phyloP scores from a whole-genome alignment of 2,113 vertebrate species.

The Colinus virginianus region DNA sequence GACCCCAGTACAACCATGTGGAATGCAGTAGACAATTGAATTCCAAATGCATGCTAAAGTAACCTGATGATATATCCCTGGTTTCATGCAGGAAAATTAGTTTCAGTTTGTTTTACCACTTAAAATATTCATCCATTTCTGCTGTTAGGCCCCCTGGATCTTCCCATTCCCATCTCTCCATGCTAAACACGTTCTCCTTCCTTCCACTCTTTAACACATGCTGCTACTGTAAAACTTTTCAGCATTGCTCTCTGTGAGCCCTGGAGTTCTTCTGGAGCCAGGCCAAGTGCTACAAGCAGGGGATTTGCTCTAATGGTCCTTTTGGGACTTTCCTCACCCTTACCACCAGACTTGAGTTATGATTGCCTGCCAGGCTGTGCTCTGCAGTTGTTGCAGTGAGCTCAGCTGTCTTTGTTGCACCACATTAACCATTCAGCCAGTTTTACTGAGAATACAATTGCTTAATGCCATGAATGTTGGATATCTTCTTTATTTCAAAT shows the following conservation, averaged over 20 bases:
- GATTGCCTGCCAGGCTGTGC: neutral
- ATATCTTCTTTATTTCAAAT: neutral
- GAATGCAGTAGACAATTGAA: neutral
- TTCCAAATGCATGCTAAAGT: neutral
- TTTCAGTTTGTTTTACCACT: neutral
- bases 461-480: neutral
- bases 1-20: too few relatives aligned
- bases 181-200: neutral
- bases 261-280: neutral
- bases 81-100: neutral
- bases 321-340: neutral
- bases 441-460: neutral
- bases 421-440: neutral
- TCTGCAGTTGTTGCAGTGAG: neutral
- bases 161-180: neutral
- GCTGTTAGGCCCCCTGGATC: neutral
- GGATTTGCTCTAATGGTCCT: neutral
- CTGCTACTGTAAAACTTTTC: neutral
- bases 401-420: neutral
- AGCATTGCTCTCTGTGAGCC: neutral
- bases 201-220: accelerated
- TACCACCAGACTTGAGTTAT: neutral
- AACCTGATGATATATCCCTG: neutral
- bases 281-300: neutral
- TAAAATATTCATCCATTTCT: neutral